Conservation (phyloP, 2,113 vertebrate genomes). For the Otolemur garnettii region DNA sequence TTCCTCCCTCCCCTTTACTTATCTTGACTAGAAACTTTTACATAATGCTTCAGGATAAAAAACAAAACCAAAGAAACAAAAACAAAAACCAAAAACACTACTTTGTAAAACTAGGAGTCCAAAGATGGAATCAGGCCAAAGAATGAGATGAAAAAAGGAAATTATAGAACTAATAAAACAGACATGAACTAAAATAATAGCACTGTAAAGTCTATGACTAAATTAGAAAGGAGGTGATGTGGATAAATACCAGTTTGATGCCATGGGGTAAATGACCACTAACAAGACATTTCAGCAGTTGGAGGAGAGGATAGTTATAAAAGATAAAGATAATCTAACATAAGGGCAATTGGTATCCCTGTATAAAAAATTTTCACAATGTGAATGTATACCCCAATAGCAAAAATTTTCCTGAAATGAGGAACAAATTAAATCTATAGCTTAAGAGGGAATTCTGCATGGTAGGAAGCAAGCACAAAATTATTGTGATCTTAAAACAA, state of each 20-base stretch:
- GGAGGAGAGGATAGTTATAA: not conserved
- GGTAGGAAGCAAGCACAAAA: not conserved
- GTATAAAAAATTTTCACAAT: not conserved
- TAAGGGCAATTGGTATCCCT: not conserved
- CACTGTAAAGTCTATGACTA: not conserved
- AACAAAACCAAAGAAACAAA: not conserved
- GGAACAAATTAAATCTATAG: not conserved
- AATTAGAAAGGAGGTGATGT: not conserved
- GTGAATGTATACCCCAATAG: not conserved
- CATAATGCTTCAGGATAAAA: not conserved
- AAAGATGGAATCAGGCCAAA: not conserved
- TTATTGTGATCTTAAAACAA: not conserved
- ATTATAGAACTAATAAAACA: not conserved
- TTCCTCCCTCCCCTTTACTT: too few species aligned
- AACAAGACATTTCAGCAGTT: not conserved
- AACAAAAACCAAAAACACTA: too few species aligned
- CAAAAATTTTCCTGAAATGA: not conserved
- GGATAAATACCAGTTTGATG: not conserved
- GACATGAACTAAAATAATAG: not conserved
- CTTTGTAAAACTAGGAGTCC: not conserved
- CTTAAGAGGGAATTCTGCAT: not conserved
- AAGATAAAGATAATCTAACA: not conserved
- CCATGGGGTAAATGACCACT: not conserved
- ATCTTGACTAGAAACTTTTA: not conserved
- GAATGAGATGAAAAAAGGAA: not conserved